Base-by-base conservation (phyloP, 1,140 invertebrate genomes). In the Paraescarpia echinospica region DNA sequence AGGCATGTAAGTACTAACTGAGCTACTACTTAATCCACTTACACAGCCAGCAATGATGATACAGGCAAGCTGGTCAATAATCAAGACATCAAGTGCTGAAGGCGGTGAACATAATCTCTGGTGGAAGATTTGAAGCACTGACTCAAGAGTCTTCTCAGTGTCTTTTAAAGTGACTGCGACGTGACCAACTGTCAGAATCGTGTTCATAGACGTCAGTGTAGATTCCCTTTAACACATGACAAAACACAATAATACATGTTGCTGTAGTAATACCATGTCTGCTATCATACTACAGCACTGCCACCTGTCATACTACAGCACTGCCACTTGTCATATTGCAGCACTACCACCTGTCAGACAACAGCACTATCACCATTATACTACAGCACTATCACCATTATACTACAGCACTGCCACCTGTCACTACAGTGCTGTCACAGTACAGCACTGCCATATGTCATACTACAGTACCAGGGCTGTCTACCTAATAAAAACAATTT, bases 121-220 rank as follows among this genome's bases (percentile, higher is more conserved):
- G 94, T 99, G 98, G 95, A 99, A 99, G 95, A 99, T 99, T 95
- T 99, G 98, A 34, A 99, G 96, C 93, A 99, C 98, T n/a, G 98
- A 99, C 93, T 99, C 98, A n/a, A 96, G 96, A 18, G 96, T 96
- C 94, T 98, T 98, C 0, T 98, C 98, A 0, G 98, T 98, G 94
- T 99, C 98, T 95, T 96, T 98, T 92, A 99, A 96, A 0, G 98
- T 98, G 8, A 99, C 98, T 0, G 99, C 99, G 8, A 99, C 98
- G 95, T 99, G 98, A 0, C 99, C 99, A 95, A 99, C 96, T 97
- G 99, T 99, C 89, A 99, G 98, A 34, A 99, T 99, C 34, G 99
- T 99, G 95, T 99, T 99, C 35, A 98, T 98, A 93, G 98, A 98
- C 41, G 99, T 98, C 51, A 99, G 95, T 2, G 98, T 97, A 0